Conservation (phyloP, 2,113 vertebrate genomes). For the Zeus faber region DNA sequence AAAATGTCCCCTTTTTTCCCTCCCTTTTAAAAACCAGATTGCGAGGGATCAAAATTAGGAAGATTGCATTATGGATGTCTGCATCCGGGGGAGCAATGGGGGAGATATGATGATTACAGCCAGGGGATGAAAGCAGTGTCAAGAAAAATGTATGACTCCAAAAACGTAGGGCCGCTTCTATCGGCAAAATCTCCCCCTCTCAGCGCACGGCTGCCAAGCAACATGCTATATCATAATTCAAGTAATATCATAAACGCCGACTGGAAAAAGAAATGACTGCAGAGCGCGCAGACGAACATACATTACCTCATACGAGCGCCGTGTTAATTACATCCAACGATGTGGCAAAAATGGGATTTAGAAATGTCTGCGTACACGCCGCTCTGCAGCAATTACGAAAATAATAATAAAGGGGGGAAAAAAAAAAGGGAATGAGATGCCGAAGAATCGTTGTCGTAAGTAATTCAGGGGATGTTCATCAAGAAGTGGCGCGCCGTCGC, state of each 20-base stretch:
- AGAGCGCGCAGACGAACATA: conserved; percentile 40
- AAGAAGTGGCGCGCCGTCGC: conserved; percentile 39
- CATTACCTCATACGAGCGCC: conserved; percentile 35
- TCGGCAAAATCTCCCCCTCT: conserved; percentile 69
- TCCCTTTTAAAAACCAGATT: conserved; percentile 83
- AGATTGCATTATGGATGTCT: conserved; percentile 84
- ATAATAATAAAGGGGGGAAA: not conserved
- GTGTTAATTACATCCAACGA: conserved; percentile 53
- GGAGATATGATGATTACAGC: conserved; percentile 80
- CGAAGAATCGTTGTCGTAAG: conserved; percentile 47
- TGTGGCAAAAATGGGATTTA: conserved; percentile 35
- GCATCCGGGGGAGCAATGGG: conserved; percentile 80
- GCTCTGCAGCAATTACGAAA: conserved; percentile 45
- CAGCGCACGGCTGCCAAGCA: conserved; percentile 54
- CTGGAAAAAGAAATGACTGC: conserved; percentile 33
- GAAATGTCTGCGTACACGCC: conserved; percentile 1
- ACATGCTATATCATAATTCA: conserved; percentile 55
- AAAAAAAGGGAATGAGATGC: conserved; percentile 42
- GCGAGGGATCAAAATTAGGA: conserved; percentile 82
- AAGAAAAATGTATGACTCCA: conserved; percentile 78
- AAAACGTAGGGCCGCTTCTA: conserved; percentile 73
- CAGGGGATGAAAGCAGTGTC: conserved; percentile 78
- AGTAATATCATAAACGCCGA: conserved; percentile 43
- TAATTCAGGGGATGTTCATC: conserved; percentile 56
- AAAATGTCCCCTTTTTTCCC: conserved; percentile 74